Percentiles rank a stretch among this genome's conserved stretches.
Evolutionary conservation across 2,113 vertebrate species (phyloP).

Genomic region (Rousettus leschenaultii): DNA sequence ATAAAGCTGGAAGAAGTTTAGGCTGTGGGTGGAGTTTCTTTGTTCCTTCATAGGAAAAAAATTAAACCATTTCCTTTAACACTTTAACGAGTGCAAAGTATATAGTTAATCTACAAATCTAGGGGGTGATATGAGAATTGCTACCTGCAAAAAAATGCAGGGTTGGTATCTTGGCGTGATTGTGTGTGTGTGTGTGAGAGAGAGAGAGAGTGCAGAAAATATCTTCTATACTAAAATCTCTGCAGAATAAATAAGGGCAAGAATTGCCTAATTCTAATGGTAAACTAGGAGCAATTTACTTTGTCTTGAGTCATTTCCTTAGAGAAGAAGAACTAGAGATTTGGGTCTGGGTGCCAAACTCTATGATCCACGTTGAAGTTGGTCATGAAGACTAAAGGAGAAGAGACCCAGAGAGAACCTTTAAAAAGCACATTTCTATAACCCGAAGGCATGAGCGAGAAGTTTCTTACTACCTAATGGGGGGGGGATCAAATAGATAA

Average conservation of each 20-base stretch:
- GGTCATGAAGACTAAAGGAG: not conserved
- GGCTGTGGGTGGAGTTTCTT: not conserved
- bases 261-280: not conserved
- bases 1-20: not conserved
- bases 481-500: not conserved
- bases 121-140: not conserved
- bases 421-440: not conserved
- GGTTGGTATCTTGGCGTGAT: not conserved
- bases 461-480: not conserved
- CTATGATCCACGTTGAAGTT: not conserved
- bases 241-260: not conserved
- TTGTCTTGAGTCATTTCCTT: not conserved
- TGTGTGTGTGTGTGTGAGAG: not conserved
- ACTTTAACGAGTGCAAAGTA: not conserved
- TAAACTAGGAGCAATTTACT: not conserved
- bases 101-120: not conserved
- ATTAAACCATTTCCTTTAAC: not conserved
- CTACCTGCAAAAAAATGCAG: not conserved
- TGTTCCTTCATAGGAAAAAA: not conserved
- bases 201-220: not conserved
- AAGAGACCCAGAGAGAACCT: not conserved
- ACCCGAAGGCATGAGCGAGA: not conserved
- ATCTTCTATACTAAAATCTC: not conserved
- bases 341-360: not conserved
- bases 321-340: not conserved